Percentiles rank a stretch among this genome's conserved stretches.
phyloP scores from a whole-genome alignment of 1,140 invertebrate species.

The Megalonaias nervosa region DNA sequence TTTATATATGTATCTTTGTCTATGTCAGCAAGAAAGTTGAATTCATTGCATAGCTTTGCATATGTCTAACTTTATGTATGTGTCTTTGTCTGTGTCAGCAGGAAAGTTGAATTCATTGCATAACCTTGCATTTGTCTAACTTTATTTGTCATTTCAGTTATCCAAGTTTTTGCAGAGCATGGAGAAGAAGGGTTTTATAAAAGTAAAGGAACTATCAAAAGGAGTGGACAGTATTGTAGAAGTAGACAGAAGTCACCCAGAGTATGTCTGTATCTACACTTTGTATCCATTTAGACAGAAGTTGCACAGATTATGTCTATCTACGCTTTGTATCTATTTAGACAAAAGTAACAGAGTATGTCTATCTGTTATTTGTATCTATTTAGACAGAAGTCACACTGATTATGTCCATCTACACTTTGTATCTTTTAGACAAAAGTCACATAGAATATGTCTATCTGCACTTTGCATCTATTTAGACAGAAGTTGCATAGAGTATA shows the following conservation, averaged over 20 bases:
- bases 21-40: neutral
- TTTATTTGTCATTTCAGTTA: slow-evolving; percentile 70
- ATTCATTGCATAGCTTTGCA: neutral
- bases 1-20: neutral
- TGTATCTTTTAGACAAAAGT: slow-evolving; percentile 31
- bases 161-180: slow-evolving; percentile 79
- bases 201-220: slow-evolving; percentile 80
- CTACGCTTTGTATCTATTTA: too few species aligned
- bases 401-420: too few species aligned
- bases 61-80: neutral
- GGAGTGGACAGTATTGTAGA: slow-evolving; percentile 80
- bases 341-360: neutral
- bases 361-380: too few species aligned
- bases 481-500: slow-evolving; percentile 55
- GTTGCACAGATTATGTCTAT: slow-evolving; percentile 48
- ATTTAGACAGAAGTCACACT: too few species aligned
- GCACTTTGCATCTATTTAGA: slow-evolving; percentile 19
- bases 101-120: neutral
- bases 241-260: slow-evolving; percentile 52
- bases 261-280: slow-evolving; percentile 36
- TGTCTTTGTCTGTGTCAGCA: neutral
- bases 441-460: slow-evolving; percentile 48
- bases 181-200: slow-evolving; percentile 77
- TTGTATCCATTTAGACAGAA: too few species aligned
- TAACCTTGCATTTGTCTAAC: neutral